Percentiles rank a stretch among this genome's conserved stretches.
phyloP scores from a whole-genome alignment of 2,113 vertebrate genomes.

The Circaetus gallicus region DNA sequence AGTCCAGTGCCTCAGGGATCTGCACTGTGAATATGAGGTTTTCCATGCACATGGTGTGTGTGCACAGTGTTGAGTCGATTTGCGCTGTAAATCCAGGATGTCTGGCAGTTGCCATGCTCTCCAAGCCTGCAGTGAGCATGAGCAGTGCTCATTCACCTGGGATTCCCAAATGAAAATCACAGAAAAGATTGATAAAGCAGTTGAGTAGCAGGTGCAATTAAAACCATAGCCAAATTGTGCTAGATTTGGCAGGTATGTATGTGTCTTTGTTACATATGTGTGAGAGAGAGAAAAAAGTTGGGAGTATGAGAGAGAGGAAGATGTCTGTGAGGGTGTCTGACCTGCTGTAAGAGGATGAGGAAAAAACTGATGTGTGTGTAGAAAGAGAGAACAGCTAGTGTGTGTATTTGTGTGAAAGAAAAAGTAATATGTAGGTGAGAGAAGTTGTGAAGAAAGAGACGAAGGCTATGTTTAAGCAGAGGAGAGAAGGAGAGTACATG shows the following conservation, averaged over 20 bases:
- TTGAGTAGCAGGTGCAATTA: not conserved
- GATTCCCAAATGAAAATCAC: not conserved
- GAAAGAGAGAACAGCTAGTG: not conserved
- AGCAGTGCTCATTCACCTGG: not conserved
- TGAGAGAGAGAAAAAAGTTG: not conserved
- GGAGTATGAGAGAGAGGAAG: not conserved
- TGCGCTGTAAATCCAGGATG: not conserved
- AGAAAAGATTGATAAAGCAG: not conserved
- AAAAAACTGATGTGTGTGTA: rapidly evolving
- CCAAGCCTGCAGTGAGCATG: not conserved
- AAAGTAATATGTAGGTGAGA: not conserved
- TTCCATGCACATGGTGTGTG: not conserved
- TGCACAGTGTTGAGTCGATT: not conserved
- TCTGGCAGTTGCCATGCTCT: not conserved
- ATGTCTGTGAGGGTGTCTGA: not conserved
- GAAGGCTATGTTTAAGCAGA: not conserved
- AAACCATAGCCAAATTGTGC: not conserved
- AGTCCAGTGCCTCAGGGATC: not conserved
- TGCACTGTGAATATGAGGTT: not conserved
- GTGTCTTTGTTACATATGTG: not conserved
- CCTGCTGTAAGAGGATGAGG: not conserved
- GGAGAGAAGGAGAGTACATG: not conserved
- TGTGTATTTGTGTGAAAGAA: not conserved
- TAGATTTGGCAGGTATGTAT: not conserved
- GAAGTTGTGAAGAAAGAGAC: not conserved